phyloP scores from a whole-genome alignment of 2,797 vertebrate species.

The Vultur gryphus region DNA sequence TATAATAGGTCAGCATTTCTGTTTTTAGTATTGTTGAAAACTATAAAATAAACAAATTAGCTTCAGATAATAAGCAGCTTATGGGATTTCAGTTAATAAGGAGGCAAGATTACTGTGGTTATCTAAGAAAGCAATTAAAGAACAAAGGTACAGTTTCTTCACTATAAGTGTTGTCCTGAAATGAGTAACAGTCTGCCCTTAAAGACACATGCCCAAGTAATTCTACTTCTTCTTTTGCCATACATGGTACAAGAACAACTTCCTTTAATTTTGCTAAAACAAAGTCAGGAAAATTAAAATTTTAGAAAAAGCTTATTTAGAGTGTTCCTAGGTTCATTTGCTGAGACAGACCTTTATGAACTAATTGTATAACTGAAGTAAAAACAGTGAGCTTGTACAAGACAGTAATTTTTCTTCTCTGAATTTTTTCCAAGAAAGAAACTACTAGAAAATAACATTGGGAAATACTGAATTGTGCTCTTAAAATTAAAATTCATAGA shows the following conservation, averaged over 20 bases:
- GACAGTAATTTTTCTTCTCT: background rate
- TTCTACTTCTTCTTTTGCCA: background rate
- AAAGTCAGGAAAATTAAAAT: background rate
- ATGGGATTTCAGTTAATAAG: conserved; percentile 28
- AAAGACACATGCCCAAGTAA: background rate
- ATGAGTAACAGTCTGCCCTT: background rate
- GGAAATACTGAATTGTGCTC: background rate
- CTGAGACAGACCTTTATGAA: background rate
- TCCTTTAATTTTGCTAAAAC: background rate
- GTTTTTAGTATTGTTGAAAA: background rate
- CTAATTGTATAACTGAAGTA: background rate
- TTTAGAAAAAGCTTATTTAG: background rate
- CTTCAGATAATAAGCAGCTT: conserved; percentile 34
- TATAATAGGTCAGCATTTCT: background rate
- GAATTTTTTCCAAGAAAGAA: background rate
- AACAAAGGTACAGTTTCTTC: background rate
- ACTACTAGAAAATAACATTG: background rate
- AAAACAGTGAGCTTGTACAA: background rate
- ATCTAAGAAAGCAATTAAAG: conserved; percentile 4
- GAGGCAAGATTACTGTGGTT: conserved; percentile 23
- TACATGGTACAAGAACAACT: background rate
- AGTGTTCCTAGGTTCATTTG: background rate
- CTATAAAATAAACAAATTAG: background rate
- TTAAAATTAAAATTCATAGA: background rate
- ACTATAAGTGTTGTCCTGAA: background rate